Conservation (phyloP, 2,797 vertebrate species). For the Paedocypris micromegethes region DNA sequence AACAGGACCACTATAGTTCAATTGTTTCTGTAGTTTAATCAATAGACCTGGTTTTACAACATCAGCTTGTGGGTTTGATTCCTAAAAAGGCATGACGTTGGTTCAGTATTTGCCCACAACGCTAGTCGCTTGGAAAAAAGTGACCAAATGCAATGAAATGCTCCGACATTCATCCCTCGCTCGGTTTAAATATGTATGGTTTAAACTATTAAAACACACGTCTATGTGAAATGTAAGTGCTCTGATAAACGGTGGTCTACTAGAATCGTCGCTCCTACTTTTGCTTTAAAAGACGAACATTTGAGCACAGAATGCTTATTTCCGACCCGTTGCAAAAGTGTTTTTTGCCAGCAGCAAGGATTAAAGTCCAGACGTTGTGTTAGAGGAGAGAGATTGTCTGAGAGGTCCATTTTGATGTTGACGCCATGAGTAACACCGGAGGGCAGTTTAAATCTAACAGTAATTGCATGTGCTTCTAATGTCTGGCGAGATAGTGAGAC, state of each 20-base stretch:
- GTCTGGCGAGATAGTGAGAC: conserved; percentile 18
- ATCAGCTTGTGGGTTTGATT: too few species aligned
- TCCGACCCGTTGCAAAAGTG: conserved; percentile 14
- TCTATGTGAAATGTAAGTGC: too few species aligned
- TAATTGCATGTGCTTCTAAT: conserved; percentile 43
- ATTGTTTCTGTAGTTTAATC: too few species aligned
- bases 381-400: conserved; percentile 26
- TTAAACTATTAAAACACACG: too few species aligned
- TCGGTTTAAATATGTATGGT: too few species aligned
- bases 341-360: conserved; percentile 3
- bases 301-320: conserved; percentile 9
- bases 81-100: neutral
- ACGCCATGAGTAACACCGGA: conserved; percentile 45
- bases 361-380: conserved; percentile 25
- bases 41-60: too few species aligned
- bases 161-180: too few species aligned
- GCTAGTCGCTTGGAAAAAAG: conserved; percentile 8
- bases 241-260: too few species aligned
- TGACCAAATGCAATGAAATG: neutral
- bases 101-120: neutral
- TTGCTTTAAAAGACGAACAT: conserved; percentile 13
- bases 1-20: too few species aligned
- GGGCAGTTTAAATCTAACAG: conserved; percentile 51
- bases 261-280: conserved; percentile 4
- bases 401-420: conserved; percentile 48